These are phyloP conservation scores for Troglohyphantes excavatus DNA, from an alignment of 2,888 invertebrate species.

Conservation along the genomic window DNA sequence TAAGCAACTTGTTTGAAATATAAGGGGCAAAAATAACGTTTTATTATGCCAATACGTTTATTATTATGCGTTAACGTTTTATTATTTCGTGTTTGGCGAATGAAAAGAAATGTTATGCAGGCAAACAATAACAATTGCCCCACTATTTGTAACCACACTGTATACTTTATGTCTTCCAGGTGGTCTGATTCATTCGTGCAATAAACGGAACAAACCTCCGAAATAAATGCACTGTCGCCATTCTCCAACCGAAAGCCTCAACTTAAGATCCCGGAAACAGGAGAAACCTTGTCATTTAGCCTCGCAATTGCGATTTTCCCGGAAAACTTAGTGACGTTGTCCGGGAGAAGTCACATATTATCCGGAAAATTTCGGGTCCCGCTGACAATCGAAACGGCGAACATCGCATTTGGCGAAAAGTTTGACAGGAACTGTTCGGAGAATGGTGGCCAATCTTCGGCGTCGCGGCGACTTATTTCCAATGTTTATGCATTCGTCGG, in stretches of 20 bases:
- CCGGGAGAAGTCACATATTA: slow-evolving; percentile 1
- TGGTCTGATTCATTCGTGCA: too few species aligned
- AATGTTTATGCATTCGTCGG: slow-evolving; percentile 5
- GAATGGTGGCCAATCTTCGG: neutral
- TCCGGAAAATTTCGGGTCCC: neutral
- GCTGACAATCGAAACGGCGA: slow-evolving; percentile 49
- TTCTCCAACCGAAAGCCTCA: neutral
- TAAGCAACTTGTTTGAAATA: too few species aligned
- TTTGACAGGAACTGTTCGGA: slow-evolving; percentile 52
- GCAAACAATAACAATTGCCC: too few species aligned
- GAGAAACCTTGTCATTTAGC: neutral
- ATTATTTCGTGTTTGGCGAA: too few species aligned
- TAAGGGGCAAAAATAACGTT: too few species aligned
- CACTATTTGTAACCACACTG: too few species aligned
- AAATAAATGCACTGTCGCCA: neutral
- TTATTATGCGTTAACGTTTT: too few species aligned
- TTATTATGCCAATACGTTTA: too few species aligned
- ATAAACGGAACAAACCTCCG: neutral
- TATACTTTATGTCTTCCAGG: too few species aligned
- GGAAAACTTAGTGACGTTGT: slow-evolving; percentile 2
- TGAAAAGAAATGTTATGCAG: too few species aligned
- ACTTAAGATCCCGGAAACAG: neutral
- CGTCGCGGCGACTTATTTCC: neutral
- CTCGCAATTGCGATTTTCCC: slow-evolving; percentile 27
- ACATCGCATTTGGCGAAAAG: slow-evolving; percentile 18